These are phyloP conservation scores for Cryptotermes secundus DNA, from an alignment of 1,140 invertebrate species.

Conservation along the genomic window DNA sequence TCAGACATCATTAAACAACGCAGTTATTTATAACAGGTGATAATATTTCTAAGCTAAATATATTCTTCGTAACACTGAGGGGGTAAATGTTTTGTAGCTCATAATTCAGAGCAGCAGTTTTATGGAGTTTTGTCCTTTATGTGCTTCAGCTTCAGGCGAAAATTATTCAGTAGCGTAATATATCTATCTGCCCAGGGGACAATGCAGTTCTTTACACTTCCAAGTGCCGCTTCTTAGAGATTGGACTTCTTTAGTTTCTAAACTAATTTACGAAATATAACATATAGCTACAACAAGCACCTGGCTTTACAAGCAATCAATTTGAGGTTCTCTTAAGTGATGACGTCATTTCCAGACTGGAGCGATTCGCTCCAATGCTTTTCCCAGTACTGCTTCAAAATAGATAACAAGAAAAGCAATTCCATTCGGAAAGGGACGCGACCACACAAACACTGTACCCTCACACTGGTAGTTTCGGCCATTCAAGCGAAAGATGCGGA, in stretches of 20 bases:
- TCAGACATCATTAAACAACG: too few relatives aligned
- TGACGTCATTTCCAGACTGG: background rate
- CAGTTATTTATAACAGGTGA: too few relatives aligned
- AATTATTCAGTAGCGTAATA: too few relatives aligned
- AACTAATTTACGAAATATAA: background rate
- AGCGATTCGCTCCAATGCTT: background rate
- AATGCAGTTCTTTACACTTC: too few relatives aligned
- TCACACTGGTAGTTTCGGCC: background rate
- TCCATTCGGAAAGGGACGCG: background rate
- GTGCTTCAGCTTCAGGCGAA: too few relatives aligned
- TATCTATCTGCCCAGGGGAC: too few relatives aligned
- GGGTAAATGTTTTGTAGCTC: too few relatives aligned
- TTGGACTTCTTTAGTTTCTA: background rate
- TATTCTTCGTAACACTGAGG: too few relatives aligned
- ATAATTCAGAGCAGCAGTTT: too few relatives aligned
- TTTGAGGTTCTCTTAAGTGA: background rate
- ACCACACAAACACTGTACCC: background rate
- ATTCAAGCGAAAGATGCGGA: background rate
- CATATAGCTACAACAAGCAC: background rate
- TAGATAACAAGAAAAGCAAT: constrained; percentile 17
- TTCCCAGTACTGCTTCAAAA: background rate
- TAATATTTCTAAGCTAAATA: too few relatives aligned
- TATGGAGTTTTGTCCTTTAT: too few relatives aligned
- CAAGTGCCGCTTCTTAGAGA: background rate
- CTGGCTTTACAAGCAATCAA: constrained; percentile 7